phyloP scores from a whole-genome alignment of 2,888 invertebrate genomes.

The Drosophila dives region DNA sequence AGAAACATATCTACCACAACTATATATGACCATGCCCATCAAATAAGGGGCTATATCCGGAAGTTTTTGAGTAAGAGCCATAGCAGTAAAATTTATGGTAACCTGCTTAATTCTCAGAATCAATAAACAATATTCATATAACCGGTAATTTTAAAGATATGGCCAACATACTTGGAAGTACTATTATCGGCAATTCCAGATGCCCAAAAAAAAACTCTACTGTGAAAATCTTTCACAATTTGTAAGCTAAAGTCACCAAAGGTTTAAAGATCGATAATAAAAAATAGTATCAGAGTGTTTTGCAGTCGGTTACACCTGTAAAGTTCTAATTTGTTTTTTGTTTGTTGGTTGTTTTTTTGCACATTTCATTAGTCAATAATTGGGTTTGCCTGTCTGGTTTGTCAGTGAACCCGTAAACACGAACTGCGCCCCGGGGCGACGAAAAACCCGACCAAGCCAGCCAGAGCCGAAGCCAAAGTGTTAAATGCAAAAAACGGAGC shows the following conservation, averaged over 20 bases:
- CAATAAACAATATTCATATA: too few species aligned
- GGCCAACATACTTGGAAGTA: too few species aligned
- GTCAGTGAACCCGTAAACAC: slow-evolving; percentile 74
- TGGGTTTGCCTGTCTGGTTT: slow-evolving; percentile 76
- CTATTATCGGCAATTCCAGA: too few species aligned
- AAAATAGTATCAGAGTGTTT: background rate
- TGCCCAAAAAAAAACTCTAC: too few species aligned
- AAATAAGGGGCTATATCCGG: background rate
- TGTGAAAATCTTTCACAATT: background rate
- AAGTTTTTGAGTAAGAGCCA: background rate
- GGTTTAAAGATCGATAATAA: too few species aligned
- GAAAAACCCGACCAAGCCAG: slow-evolving; percentile 31
- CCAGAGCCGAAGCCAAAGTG: slow-evolving; percentile 26
- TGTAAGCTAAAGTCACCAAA: background rate
- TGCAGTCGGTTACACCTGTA: background rate
- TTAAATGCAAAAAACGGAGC: slow-evolving; percentile 40
- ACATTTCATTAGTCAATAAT: slow-evolving; percentile 80
- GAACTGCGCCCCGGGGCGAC: slow-evolving; percentile 61
- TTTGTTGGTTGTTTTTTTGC: slow-evolving; percentile 44
- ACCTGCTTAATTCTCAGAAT: too few species aligned
- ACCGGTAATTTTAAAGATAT: too few species aligned
- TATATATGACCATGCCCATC: background rate
- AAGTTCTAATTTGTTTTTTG: slow-evolving; percentile 2
- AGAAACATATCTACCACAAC: background rate
- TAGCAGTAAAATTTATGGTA: background rate